phyloP scores from a whole-genome alignment of 2,888 invertebrate genomes.

The Dicyrtomina minuta region DNA sequence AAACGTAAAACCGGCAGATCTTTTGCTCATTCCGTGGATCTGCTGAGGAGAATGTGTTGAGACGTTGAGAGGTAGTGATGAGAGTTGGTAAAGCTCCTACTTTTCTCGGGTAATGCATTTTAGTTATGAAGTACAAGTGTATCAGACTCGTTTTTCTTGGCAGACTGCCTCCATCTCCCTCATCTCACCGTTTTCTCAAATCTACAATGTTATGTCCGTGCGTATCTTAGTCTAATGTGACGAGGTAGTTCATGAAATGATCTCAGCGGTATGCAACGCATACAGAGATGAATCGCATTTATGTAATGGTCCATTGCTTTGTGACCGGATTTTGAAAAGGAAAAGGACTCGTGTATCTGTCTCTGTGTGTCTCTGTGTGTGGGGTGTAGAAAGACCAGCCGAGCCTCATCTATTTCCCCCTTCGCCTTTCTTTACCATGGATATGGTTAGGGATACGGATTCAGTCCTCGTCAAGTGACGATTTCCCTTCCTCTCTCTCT shows the following conservation, averaged over 20 bases:
- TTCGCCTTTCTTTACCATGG: too few species aligned
- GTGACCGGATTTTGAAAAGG: constrained; percentile 38
- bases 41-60: not conserved
- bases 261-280: constrained; percentile 37
- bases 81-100: constrained; percentile 16
- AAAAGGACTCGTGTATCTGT: not conserved
- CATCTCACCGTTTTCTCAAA: constrained; percentile 9
- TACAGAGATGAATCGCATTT: constrained; percentile 34
- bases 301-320: constrained; percentile 38
- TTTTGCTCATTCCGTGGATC: too few species aligned
- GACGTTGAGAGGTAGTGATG: constrained; percentile 4
- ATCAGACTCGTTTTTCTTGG: not conserved
- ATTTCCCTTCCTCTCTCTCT: not conserved
- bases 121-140: constrained; percentile 18
- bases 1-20: too few species aligned
- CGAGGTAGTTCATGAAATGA: constrained; percentile 23
- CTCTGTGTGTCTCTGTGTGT: not conserved
- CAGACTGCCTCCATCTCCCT: constrained; percentile 12
- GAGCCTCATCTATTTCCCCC: constrained; percentile 12
- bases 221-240: constrained; percentile 10
- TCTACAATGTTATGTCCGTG: constrained; percentile 28
- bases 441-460: constrained; percentile 11
- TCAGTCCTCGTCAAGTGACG: constrained; percentile 6
- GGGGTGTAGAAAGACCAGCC: not conserved
- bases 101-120: constrained; percentile 8